A percentile compares a stretch with the other conserved stretches of the same genome.
phyloP scores from a whole-genome alignment of 2,113 vertebrate species.

The Periophthalmodon schlosseri region DNA sequence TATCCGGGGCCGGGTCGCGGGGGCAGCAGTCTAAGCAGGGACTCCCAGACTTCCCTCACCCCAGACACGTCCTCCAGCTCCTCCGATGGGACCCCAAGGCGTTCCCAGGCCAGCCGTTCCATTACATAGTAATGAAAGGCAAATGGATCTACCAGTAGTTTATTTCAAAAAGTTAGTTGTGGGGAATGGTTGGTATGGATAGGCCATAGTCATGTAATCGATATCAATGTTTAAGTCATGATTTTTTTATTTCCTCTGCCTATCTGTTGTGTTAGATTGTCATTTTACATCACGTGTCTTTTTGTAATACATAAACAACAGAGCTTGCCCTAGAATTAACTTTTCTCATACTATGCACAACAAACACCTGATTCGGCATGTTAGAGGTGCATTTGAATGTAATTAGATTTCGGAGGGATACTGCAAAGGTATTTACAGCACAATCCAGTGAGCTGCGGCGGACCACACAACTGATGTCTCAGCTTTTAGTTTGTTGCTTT shows the following conservation, averaged over 20 bases:
- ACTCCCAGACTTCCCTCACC: no score
- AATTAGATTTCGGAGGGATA: constrained; percentile 8
- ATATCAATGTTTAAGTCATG: background rate
- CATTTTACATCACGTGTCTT: background rate
- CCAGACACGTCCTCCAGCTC: no score
- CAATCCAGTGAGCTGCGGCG: background rate
- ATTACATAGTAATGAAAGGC: background rate
- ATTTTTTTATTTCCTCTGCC: background rate
- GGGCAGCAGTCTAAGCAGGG: no score
- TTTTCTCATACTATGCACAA: background rate
- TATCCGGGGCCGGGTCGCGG: no score
- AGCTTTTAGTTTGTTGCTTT: constrained; percentile 16
- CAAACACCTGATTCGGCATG: background rate
- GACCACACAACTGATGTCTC: constrained; percentile 11
- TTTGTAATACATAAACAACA: background rate
- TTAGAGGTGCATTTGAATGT: background rate
- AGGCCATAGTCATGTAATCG: background rate
- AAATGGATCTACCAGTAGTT: background rate
- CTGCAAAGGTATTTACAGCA: background rate
- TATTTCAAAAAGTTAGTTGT: background rate
- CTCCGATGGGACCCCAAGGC: no score
- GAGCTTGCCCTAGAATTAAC: background rate
- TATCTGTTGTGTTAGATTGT: background rate
- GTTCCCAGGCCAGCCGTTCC: no score
- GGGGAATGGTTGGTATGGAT: background rate